Conservation (phyloP, 2,797 vertebrate genomes). For the Gymnocypris eckloni region DNA sequence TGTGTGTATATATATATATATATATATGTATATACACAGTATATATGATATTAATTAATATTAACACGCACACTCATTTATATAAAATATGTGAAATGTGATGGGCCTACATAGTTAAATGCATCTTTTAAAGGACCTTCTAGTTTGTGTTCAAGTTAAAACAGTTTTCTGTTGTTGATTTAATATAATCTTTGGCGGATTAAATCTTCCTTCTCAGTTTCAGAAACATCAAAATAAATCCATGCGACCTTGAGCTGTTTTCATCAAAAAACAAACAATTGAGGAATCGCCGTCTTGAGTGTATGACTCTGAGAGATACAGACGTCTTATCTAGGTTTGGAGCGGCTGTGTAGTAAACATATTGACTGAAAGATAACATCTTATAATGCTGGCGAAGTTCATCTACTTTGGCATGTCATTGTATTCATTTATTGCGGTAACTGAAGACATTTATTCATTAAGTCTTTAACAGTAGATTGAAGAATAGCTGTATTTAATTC, state of each 20-base stretch:
- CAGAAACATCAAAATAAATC: constrained; percentile 47
- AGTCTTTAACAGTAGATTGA: neutral
- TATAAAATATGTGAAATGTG: neutral
- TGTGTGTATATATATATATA: too few relatives aligned
- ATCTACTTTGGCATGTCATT: constrained; percentile 27
- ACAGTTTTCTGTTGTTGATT: neutral
- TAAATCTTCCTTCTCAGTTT: constrained; percentile 31
- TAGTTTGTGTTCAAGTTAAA: neutral
- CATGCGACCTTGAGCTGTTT: constrained; percentile 49
- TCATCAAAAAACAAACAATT: constrained; percentile 39
- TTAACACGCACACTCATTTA: too few relatives aligned
- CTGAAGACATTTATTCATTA: constrained; percentile 31
- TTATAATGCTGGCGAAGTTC: constrained; percentile 43
- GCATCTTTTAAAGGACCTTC: neutral
- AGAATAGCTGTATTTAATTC: constrained; percentile 5
- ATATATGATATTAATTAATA: too few relatives aligned
- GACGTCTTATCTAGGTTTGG: constrained; percentile 52
- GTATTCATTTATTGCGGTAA: constrained; percentile 9
- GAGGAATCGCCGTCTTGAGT: constrained; percentile 49
- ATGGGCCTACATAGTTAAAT: neutral
- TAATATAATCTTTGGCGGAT: neutral
- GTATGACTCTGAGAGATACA: constrained; percentile 49
- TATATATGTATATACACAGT: too few relatives aligned
- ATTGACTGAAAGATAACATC: constrained; percentile 55
- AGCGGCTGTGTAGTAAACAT: constrained; percentile 49